Evolutionary conservation across 2,797 vertebrate species (phyloP).

Genomic region (Sparidentex hasta): DNA sequence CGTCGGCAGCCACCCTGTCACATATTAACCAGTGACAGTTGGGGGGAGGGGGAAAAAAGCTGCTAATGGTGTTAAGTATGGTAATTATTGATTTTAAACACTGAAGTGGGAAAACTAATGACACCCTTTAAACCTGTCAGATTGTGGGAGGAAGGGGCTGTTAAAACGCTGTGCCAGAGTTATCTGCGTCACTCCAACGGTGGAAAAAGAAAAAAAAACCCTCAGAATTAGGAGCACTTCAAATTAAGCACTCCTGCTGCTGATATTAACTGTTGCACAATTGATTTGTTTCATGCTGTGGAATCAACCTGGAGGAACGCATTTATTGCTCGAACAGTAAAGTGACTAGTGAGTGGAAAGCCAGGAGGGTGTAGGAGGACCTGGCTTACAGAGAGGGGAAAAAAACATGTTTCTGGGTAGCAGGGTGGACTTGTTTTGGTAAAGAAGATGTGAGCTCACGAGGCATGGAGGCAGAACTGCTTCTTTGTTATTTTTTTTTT

Average conservation of each 20-base stretch:
- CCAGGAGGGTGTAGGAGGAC: constrained; percentile 47
- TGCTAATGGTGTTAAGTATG: constrained; percentile 38
- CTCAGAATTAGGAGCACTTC: constrained; percentile 35
- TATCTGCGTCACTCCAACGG: constrained; percentile 55
- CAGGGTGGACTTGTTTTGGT: constrained; percentile 36
- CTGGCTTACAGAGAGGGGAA: constrained; percentile 50
- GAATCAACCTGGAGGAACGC: constrained; percentile 37
- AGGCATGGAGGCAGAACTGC: constrained; percentile 3
- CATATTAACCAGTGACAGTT: constrained; percentile 34
- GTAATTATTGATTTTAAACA: constrained; percentile 47
- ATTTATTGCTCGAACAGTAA: constrained; percentile 44
- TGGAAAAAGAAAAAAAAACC: constrained; percentile 51
- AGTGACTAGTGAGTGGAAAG: constrained; percentile 50
- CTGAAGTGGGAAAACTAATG: constrained; percentile 39
- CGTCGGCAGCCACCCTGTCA: constrained; percentile 26
- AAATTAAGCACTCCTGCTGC: constrained; percentile 43
- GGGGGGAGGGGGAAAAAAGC: background rate
- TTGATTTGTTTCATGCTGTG: constrained; percentile 44
- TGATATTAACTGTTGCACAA: constrained; percentile 56
- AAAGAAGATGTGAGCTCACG: constrained; percentile 18
- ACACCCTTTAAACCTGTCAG: constrained; percentile 49
- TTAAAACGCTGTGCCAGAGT: constrained; percentile 43
- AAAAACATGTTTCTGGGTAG: constrained; percentile 40
- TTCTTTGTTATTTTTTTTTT: constrained; percentile 16
- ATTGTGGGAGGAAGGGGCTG: constrained; percentile 41